A percentile compares a stretch with the other conserved stretches of the same genome.
Conservation (phyloP, 2,888 invertebrate species). For the Biston stratarius region DNA sequence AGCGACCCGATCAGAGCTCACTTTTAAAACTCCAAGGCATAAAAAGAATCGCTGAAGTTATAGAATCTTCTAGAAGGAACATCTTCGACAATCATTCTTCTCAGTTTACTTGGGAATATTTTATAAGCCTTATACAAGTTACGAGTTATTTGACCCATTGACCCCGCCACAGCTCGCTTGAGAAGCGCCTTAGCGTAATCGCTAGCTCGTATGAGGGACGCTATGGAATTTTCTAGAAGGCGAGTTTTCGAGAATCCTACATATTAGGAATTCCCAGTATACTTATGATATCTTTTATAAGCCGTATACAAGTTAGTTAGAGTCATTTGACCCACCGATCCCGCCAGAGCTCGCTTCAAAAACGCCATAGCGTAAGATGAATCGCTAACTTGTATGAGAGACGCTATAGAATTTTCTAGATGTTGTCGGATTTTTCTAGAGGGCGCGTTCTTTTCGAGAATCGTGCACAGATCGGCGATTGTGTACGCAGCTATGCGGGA, state of each 20-base stretch:
- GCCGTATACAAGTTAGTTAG: constrained; percentile 74
- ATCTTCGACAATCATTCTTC: too few species aligned
- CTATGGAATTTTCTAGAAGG: neutral
- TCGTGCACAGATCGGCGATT: constrained; percentile 73
- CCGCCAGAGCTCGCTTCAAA: constrained; percentile 70
- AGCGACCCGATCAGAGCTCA: too few species aligned
- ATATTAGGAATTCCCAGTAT: constrained; percentile 74
- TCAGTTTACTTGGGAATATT: too few species aligned
- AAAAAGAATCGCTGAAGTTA: too few species aligned
- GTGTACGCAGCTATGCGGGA: constrained; percentile 77
- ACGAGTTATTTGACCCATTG: too few species aligned
- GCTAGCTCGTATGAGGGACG: too few species aligned
- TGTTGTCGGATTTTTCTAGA: constrained; percentile 71
- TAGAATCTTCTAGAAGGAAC: too few species aligned
- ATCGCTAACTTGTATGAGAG: constrained; percentile 73
- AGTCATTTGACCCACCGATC: constrained; percentile 71
- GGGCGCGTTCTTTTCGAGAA: constrained; percentile 68
- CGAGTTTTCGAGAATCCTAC: neutral
- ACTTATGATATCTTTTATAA: constrained; percentile 82
- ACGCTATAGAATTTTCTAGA: constrained; percentile 72
- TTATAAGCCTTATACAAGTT: too few species aligned
- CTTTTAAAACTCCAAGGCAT: too few species aligned
- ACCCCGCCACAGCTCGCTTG: too few species aligned
- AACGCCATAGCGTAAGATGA: constrained; percentile 74
- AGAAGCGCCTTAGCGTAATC: too few species aligned